phyloP scores from a whole-genome alignment of 2,888 invertebrate genomes.

The Hanleya hanleyi region DNA sequence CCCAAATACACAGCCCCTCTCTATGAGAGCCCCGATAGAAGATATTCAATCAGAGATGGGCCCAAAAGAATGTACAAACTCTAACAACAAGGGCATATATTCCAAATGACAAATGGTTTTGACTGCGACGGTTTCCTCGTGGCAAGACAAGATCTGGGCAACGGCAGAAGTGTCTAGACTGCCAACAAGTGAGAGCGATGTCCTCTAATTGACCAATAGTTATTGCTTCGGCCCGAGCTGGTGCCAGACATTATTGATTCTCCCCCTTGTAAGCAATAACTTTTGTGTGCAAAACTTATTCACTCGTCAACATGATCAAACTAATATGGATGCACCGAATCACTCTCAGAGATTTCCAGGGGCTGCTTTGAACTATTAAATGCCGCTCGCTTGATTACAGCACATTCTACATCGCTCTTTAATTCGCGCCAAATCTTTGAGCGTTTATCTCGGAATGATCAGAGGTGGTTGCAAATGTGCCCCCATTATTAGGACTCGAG shows the following conservation, averaged over 20 bases:
- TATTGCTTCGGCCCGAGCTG: background rate
- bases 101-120: background rate
- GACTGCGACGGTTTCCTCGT: background rate
- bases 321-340: no score
- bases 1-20: background rate
- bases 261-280: no score
- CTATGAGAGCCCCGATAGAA: background rate
- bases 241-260: constrained; percentile 6
- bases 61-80: background rate
- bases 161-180: background rate
- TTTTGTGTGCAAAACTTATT: no score
- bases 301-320: no score
- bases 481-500: no score
- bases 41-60: background rate
- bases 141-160: background rate
- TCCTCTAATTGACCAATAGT: background rate
- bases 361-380: no score
- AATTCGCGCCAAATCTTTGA: no score
- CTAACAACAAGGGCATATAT: background rate
- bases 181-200: background rate
- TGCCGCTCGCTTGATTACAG: no score
- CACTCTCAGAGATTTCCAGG: no score
- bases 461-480: no score
- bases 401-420: no score
- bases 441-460: no score